Base-by-base conservation (phyloP, 2,113 vertebrate genomes). In the Polypterus senegalus region DNA sequence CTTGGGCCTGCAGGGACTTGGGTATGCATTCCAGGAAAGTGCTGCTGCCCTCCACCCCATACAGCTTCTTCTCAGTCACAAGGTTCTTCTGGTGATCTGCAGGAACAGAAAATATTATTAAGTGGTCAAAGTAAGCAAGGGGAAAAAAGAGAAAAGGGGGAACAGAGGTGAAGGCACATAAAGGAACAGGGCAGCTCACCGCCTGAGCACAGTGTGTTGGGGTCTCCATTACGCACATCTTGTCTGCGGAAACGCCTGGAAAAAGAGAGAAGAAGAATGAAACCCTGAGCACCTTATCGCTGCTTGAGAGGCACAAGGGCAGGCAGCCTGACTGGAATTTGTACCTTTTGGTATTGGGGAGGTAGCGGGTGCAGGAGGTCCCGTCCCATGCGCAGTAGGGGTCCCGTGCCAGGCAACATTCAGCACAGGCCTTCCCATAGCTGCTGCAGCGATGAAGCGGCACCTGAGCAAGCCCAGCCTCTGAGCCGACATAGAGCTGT, bases 321-420 rank as follows among this genome's bases (percentile, higher is more conserved):
- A 10, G 10, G 51, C 7, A 53, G 51, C 27, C 27, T 27, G 27
- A 27, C n/a, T 27, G 7, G n/a, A 6, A 62, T 47, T 49, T 63
- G 46, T 77, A 97, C 94, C 92, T 87, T 70, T 94, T 97, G 66
- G 89, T 91, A 74, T 91, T 97, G 68, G 90, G 88, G 63, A 96
- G 85, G 43, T 95, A 97, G 71, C 94, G 91, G 3, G 94, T 97
- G 73, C 96, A 98, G 53, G 81, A 49, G 0, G 74, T 88, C 60
- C 96, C 96, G 1, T 98, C 94, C 96, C 96, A 98, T 67, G 94
- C 96, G 0, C 96, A 98, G 72, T 98, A 98, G 0, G 96, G 96
- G 70, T 99, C 96, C 9, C 94, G 80, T n/a, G 96, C 94, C 70
- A 99, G 81, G 74, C 96, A 99, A 83, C 96, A 99, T 71, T 99